phyloP scores from a whole-genome alignment of 2,888 invertebrate species.

The Aethes cnicana region DNA sequence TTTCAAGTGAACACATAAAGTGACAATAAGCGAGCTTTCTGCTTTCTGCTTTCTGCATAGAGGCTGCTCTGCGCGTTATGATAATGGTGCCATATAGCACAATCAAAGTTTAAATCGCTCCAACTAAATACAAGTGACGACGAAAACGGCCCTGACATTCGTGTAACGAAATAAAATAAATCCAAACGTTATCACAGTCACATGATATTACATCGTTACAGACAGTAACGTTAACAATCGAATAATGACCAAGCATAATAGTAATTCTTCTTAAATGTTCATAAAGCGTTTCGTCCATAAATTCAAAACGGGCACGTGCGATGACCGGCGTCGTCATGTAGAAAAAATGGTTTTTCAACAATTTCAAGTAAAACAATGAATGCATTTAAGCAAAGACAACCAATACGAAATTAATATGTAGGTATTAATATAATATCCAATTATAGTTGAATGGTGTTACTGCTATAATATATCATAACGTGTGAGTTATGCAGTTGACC shows the following conservation, averaged over 20 bases:
- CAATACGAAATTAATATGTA: constrained; percentile 8
- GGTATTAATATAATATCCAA: constrained; percentile 32
- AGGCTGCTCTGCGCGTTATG: no score
- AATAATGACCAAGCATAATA: constrained; percentile 45
- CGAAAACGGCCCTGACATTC: no score
- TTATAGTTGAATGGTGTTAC: constrained; percentile 25
- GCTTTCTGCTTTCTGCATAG: no score
- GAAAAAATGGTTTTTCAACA: constrained; percentile 34
- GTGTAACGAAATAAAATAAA: no score
- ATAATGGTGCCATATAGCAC: no score
- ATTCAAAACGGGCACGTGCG: constrained; percentile 57
- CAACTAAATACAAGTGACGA: no score
- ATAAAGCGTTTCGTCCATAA: constrained; percentile 53
- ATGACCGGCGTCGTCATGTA: constrained; percentile 39
- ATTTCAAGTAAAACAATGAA: constrained; percentile 41
- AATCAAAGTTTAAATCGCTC: no score
- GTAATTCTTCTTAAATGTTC: constrained; percentile 44
- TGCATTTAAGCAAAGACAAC: constrained; percentile 21
- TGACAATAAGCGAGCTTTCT: no score
- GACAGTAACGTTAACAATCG: constrained; percentile 37
- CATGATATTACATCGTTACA: no score
- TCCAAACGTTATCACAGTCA: no score
- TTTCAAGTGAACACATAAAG: no score
- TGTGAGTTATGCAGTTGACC: constrained; percentile 31
- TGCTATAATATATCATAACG: constrained; percentile 29